Evolutionary conservation across 2,113 vertebrate genomes (phyloP), one percentile per base, ranked within the genome.

Genomic region (Lucifuga dentata): DNA sequence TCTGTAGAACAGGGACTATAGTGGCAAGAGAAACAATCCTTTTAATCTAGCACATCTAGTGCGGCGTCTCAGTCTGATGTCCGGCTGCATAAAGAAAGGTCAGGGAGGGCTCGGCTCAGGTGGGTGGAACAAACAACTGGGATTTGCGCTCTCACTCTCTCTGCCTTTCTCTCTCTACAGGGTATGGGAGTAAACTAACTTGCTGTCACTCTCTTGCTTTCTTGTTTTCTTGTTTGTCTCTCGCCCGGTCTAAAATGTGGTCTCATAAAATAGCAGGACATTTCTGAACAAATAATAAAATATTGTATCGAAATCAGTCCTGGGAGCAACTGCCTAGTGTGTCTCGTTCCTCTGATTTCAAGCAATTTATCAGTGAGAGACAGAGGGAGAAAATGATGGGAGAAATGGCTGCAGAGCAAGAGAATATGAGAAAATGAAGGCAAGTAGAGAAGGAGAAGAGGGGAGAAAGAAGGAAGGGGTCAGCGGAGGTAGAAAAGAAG

Each of bases 101-200:
- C 75, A 76, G 62, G 39, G 76, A 84, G 75, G 86, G 57, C 76
- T 82, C 66, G 5, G 64, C 50, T 73, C 24, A 50, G 69, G 79
- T 88, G 81, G 89, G 81, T 67, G 85, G 77, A 88, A 88, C 81
- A 90, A 90, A 90, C 85, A 71, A 76, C 78, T 53, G 71, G 82
- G 80, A 84, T 83, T 71, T 58, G 44, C 72, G 9, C 36, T 60
- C 41, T 63, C 72, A 74, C 55, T 66, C 53, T 62, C 20, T 52
- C n/a, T n/a, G 15, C 11, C 32, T 20, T 3, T 21, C 15, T 78
- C 83, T 56, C 16, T 24, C 15, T 29, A 29, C 7, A 29, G 26
- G n/a, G 26, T 29, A 29, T 29, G 7, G 26, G 78, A 86, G 78
- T 81, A 72, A 26, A 63, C 52, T 29, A 69, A 73, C 50, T 76